These are phyloP conservation scores for Probaryconus sp. DNA, from an alignment of 1,140 invertebrate genomes.

Conservation along the genomic window DNA sequence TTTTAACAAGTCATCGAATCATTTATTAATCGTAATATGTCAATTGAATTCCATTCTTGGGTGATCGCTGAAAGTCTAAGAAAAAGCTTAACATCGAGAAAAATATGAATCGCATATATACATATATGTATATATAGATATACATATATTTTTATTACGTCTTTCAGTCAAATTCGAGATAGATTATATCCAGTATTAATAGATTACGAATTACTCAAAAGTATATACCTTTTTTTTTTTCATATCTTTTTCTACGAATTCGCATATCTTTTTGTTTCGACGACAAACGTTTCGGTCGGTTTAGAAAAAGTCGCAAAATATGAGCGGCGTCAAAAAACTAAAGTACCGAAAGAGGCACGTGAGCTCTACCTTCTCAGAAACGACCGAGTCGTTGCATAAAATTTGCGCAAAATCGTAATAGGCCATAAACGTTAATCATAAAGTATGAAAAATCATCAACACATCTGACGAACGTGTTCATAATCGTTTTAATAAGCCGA, in stretches of 20 bases:
- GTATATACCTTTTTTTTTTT: conserved; percentile 54
- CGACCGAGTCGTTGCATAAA: conserved; percentile 68
- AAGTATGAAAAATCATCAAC: conserved; percentile 73
- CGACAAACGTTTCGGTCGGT: conserved; percentile 54
- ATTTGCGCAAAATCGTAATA: conserved; percentile 73
- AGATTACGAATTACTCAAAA: conserved; percentile 68
- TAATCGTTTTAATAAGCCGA: conserved; percentile 37
- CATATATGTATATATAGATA: conserved; percentile 38
- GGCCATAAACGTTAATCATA: conserved; percentile 71
- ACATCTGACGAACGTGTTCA: conserved; percentile 64
- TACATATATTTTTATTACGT: conserved; percentile 64
- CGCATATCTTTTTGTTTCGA: conserved; percentile 51
- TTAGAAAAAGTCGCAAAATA: conserved; percentile 51
- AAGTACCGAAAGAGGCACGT: conserved; percentile 57
- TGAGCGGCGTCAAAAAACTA: conserved; percentile 40
- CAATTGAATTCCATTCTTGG: conserved; percentile 52
- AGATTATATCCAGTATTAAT: conserved; percentile 68
- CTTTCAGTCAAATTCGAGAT: conserved; percentile 74
- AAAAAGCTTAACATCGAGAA: conserved; percentile 77
- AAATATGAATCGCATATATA: conserved; percentile 70
- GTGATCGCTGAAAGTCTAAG: conserved; percentile 66
- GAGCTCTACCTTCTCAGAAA: conserved; percentile 55
- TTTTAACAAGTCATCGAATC: not conserved
- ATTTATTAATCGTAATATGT: conserved; percentile 41
- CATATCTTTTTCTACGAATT: conserved; percentile 59